These are phyloP conservation scores for Netelia fuscicornis DNA, from an alignment of 2,888 invertebrate species.

Conservation along the genomic window DNA sequence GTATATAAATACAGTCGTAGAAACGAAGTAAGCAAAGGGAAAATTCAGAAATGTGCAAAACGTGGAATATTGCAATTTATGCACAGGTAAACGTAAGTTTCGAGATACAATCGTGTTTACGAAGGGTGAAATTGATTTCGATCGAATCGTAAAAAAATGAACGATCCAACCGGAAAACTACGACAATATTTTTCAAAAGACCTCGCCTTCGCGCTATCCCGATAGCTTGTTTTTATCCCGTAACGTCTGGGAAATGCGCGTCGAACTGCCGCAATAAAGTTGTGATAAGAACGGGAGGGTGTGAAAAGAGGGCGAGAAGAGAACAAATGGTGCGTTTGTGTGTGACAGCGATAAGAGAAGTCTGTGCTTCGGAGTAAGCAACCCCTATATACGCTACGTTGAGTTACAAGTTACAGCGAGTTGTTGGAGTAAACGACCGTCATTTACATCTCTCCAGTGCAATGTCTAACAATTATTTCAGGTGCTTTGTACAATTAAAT, in stretches of 20 bases:
- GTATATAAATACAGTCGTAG: not conserved
- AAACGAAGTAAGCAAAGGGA: not conserved
- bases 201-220: not conserved
- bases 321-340: too few species aligned
- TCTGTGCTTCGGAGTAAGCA: too few species aligned
- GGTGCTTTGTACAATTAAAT: slow-evolving; percentile 37
- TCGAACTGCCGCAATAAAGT: not conserved
- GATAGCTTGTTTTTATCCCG: not conserved
- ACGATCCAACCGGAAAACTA: not conserved
- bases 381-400: too few species aligned
- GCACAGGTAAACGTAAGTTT: too few species aligned
- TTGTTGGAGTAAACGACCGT: not conserved
- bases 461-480: slow-evolving; percentile 19
- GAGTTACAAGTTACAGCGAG: too few species aligned
- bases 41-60: too few species aligned
- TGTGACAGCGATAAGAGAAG: too few species aligned
- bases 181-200: not conserved
- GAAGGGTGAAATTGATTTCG: not conserved
- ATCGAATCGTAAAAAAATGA: not conserved
- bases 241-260: not conserved
- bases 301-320: not conserved
- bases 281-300: not conserved
- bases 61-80: too few species aligned
- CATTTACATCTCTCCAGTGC: slow-evolving; percentile 3
- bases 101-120: not conserved